phyloP scores from a whole-genome alignment of 1,140 invertebrate genomes.

The Leptopilina boulardi region DNA sequence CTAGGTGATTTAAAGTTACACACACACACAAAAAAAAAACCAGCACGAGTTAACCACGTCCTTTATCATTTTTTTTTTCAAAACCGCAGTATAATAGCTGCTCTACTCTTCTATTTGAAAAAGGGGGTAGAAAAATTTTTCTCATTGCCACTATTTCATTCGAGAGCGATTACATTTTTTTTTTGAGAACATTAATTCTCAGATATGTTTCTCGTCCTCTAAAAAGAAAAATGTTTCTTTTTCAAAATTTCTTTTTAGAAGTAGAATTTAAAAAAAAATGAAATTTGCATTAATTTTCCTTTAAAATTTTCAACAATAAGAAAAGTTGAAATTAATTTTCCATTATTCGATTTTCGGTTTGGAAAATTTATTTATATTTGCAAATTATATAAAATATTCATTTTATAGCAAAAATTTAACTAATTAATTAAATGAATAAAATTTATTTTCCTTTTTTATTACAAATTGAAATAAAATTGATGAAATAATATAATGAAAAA shows the following conservation, averaged over 20 bases:
- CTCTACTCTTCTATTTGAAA: neutral
- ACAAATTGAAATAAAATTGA: neutral
- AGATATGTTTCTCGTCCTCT: neutral
- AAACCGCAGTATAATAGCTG: conserved; percentile 1
- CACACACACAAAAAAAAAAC: conserved; percentile 55
- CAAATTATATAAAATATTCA: too few species aligned
- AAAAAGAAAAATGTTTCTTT: neutral
- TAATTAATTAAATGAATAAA: too few species aligned
- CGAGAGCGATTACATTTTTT: neutral
- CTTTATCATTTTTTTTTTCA: neutral
- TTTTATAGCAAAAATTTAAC: too few species aligned
- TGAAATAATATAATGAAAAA: neutral
- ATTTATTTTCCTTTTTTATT: too few species aligned
- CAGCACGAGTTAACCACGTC: neutral
- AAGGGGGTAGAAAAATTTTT: neutral
- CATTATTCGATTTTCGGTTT: too few species aligned
- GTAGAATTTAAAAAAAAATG: neutral
- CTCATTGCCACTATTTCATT: neutral
- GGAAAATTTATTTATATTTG: too few species aligned
- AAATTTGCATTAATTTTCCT: neutral
- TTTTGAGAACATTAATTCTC: neutral
- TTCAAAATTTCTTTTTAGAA: neutral
- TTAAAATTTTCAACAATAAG: too few species aligned
- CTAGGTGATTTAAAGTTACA: conserved; percentile 57
- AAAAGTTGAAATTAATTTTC: too few species aligned